Evolutionary conservation across 2,797 vertebrate species (phyloP), one percentile per base, ranked within the genome.

Genomic region (Myotis findleyi): DNA sequence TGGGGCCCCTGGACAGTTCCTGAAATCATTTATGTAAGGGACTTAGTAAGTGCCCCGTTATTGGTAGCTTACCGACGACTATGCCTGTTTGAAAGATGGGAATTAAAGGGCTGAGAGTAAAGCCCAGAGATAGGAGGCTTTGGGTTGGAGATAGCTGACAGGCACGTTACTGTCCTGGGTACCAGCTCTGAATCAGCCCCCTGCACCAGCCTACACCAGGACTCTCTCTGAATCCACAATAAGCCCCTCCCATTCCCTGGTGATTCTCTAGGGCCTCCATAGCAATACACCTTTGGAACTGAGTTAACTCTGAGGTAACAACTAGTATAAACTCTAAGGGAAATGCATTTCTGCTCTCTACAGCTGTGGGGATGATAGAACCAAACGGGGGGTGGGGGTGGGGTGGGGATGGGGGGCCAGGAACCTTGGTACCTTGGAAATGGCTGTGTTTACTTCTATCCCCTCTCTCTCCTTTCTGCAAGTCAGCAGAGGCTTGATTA

Each of bases 401-500:
- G 51, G 8, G 9, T 49, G 21, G 3, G 47, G 7, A 25, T n/a
- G 20, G 47, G 47, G 47, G 47, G 47, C 14, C 47, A 47, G 47
- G 47, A 13, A 47, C 47, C 47, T 47, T 47, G 47, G 47, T 47
- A 7, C 36, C 86, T 80, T 1, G 0, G 75, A 94, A 87, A 72
- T 62, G 25, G 18, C 38, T 87, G 87, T 41, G 72, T 57, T 62
- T n/a, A 51, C 25, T 75, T 62, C 33, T 38, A 89, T 59, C 6
- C 41, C 62, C 27, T 5, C 1, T 49, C 41, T 72, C 23, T 79
- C 53, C 73, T 87, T 96, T 85, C 81, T 87, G 76, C 55, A 55
- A 53, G 23, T 93, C 95, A 95, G 89, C 91, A 93, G 62, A 81
- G 25, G 10, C 57, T 75, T 59, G 51, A 57, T 71, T 84, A 66